Percentiles rank a stretch among this genome's conserved stretches.
phyloP scores from a whole-genome alignment of 2,797 vertebrate genomes.

The Lateolabrax maculatus region DNA sequence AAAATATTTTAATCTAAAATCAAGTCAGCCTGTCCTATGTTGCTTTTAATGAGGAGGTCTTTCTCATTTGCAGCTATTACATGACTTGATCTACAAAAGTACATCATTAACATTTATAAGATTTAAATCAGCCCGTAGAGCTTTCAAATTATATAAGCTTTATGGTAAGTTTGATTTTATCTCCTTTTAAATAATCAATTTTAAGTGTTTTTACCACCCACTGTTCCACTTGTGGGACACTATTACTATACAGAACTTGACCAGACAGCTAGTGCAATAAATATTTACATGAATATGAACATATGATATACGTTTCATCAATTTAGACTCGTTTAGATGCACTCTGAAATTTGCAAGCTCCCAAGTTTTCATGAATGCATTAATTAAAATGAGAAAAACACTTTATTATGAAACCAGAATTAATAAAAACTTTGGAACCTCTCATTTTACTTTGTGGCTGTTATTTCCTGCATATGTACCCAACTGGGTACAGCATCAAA shows the following conservation, averaged over 20 bases:
- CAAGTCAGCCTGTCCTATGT: slow-evolving; percentile 27
- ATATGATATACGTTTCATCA: background rate
- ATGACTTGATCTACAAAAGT: background rate
- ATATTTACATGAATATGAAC: background rate
- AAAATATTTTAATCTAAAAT: slow-evolving; percentile 43
- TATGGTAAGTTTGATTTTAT: background rate
- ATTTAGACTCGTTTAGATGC: background rate
- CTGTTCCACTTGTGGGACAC: background rate
- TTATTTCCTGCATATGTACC: background rate
- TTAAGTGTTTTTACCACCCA: background rate
- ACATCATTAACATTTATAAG: background rate
- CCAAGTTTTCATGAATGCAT: background rate
- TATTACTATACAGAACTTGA: background rate
- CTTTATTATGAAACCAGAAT: too few species aligned
- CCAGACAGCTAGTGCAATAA: too few species aligned
- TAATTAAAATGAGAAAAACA: background rate
- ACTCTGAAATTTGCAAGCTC: background rate
- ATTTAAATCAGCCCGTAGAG: background rate
- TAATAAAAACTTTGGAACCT: background rate
- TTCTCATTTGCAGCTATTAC: slow-evolving; percentile 8
- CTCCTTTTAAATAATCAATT: background rate
- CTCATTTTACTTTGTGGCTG: background rate
- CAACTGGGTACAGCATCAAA: background rate
- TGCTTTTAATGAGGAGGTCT: slow-evolving; percentile 3
- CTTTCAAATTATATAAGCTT: background rate